These are phyloP conservation scores for Empidonax alnorum DNA, from an alignment of 2,113 vertebrate species.

Conservation along the genomic window DNA sequence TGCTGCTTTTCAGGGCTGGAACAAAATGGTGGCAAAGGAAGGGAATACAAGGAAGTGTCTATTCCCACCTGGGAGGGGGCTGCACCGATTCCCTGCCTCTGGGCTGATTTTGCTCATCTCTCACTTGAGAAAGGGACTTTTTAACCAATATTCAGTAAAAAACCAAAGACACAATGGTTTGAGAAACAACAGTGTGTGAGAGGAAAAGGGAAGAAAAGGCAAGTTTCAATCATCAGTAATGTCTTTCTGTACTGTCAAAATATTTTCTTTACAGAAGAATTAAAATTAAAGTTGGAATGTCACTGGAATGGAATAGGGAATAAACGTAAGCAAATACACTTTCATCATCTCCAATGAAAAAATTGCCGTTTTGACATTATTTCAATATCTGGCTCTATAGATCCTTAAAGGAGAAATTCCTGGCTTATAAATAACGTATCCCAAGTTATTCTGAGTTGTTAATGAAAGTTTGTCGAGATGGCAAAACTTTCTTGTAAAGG, in stretches of 20 bases:
- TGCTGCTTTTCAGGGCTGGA: slow-evolving; percentile 73
- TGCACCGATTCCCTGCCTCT: background rate
- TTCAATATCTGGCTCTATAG: background rate
- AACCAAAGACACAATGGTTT: background rate
- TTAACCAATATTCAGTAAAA: background rate
- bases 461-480: background rate
- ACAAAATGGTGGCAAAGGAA: slow-evolving; percentile 79
- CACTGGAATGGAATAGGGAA: slow-evolving; percentile 11
- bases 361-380: background rate
- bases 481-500: background rate
- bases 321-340: background rate
- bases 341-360: background rate
- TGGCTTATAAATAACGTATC: background rate
- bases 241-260: slow-evolving; percentile 47
- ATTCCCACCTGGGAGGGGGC: slow-evolving; percentile 39
- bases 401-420: background rate
- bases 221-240: slow-evolving; percentile 45
- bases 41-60: slow-evolving; percentile 28
- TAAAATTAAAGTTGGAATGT: slow-evolving; percentile 45
- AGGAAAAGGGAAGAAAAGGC: slow-evolving; percentile 65
- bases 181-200: slow-evolving; percentile 8
- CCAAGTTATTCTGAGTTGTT: background rate
- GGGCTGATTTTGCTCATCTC: slow-evolving; percentile 4
- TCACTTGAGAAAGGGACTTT: background rate
- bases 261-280: slow-evolving; percentile 58